Base-by-base conservation (phyloP, 2,888 invertebrate genomes). In the Penaeus monodon region DNA sequence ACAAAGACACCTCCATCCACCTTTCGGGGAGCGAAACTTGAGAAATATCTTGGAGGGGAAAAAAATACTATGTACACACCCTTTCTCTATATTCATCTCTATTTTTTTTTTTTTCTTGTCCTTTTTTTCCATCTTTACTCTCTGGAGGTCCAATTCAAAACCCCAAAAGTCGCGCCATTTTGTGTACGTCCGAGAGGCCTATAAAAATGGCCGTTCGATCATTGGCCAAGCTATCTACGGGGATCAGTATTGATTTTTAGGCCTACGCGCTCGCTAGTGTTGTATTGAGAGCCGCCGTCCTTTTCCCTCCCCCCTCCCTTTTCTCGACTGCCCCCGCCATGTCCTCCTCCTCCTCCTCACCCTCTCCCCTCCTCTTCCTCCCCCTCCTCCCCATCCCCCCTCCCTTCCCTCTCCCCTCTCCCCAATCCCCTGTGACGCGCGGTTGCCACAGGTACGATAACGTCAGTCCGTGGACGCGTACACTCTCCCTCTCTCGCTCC, bases 201-300 rank as follows among this genome's bases (percentile, higher is more conserved):
- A 86, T 86, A 86, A 86, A 81, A 81, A 86, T 86, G 86, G 86
- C 86, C 86, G 86, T 86, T 81, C 86, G 81, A 86, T 86, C 81
- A 81, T 64, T 86, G 80, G 80, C 74, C 80, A 80, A 81, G 77
- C 81, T 86, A 86, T 86, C 86, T 86, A 70, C 77, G 77, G 68
- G 86, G 81, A 86, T 81, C 81, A 77, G 81, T 86, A 86, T 86
- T 86, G 86, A 86, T 86, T 86, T 76, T 86, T 86, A 86, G 86
- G 86, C 86, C 86, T 86, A 86, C 70, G 77, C 81, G 57, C 57
- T 57, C 57, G 81, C 86, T 86, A 81, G 86, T 81, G 86, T 86
- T 81, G 86, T 86, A 86, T 86, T 86, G 86, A 86, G 77, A 81
- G 81, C 81, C 86, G 64, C 29, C 77, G 81, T 64, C 76, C 57